These are phyloP conservation scores for Arrhopalites spinosus DNA, from an alignment of 2,888 invertebrate species.

Conservation along the genomic window DNA sequence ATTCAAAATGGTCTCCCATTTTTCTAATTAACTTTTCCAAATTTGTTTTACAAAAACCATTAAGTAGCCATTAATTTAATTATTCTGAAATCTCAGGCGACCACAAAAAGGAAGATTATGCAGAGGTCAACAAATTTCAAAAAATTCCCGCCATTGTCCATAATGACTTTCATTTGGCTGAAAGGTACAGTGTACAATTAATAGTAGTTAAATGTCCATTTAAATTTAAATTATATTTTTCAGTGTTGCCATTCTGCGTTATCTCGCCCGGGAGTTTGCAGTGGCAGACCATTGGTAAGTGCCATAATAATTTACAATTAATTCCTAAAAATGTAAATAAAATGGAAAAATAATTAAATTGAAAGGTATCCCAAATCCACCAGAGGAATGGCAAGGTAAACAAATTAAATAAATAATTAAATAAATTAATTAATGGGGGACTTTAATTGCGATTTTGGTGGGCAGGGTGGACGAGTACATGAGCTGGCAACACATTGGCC, in stretches of 20 bases:
- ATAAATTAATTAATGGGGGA: no score
- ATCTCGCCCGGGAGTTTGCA: conserved; percentile 66
- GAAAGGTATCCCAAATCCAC: no score
- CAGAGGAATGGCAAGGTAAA: no score
- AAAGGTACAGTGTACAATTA: conserved; percentile 13
- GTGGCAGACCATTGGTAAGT: conserved; percentile 68
- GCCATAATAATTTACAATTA: no score
- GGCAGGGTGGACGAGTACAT: conserved; percentile 74
- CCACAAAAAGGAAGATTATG: not conserved
- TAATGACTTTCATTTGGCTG: conserved; percentile 26
- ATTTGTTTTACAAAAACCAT: no score
- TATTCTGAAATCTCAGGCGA: not conserved
- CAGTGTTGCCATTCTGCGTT: conserved; percentile 75
- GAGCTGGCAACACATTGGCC: conserved; percentile 76
- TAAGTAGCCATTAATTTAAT: no score
- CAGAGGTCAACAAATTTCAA: conserved; percentile 20
- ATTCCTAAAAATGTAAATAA: conserved; percentile 65
- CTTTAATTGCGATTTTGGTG: no score
- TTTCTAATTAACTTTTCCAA: no score
- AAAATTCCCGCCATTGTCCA: conserved; percentile 36
- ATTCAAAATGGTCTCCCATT: conserved; percentile 15
- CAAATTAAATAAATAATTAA: no score
- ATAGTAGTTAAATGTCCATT: no score
- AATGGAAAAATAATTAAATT: conserved; percentile 49
- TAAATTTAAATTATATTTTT: conserved; percentile 44